A percentile compares a stretch with the other conserved stretches of the same genome.
These are phyloP conservation scores for Cercopithecus mona DNA, from an alignment of 2,113 vertebrate species.

Conservation along the genomic window DNA sequence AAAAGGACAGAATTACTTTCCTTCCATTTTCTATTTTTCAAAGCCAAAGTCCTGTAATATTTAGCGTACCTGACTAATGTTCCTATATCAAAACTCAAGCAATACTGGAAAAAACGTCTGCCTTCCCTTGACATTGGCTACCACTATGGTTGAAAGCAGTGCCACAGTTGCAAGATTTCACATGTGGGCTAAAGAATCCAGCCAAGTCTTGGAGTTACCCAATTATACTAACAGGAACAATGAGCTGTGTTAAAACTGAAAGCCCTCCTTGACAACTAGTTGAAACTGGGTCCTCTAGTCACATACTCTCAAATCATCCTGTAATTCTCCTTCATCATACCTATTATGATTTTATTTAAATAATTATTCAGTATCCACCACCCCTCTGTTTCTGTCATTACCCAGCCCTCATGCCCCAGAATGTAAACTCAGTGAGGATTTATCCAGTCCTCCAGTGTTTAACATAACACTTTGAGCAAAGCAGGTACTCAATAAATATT, in stretches of 20 bases:
- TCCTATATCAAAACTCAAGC: neutral
- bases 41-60: neutral
- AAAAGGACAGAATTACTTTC: neutral
- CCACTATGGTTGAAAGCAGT: neutral
- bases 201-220: neutral
- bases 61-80: neutral
- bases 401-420: neutral
- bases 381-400: neutral
- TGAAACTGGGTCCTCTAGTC: neutral
- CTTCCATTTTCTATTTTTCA: neutral
- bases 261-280: neutral
- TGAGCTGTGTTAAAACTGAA: neutral
- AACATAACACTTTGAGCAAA: neutral
- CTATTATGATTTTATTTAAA: neutral
- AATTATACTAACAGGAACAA: neutral
- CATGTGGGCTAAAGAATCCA: neutral
- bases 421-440: neutral
- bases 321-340: neutral
- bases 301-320: neutral
- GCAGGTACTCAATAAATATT: neutral
- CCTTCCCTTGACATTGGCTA: neutral
- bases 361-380: neutral
- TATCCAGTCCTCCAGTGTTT: neutral
- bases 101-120: neutral
- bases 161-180: neutral